Conservation (phyloP, 2,797 vertebrate genomes). For the Clamator glandarius region DNA sequence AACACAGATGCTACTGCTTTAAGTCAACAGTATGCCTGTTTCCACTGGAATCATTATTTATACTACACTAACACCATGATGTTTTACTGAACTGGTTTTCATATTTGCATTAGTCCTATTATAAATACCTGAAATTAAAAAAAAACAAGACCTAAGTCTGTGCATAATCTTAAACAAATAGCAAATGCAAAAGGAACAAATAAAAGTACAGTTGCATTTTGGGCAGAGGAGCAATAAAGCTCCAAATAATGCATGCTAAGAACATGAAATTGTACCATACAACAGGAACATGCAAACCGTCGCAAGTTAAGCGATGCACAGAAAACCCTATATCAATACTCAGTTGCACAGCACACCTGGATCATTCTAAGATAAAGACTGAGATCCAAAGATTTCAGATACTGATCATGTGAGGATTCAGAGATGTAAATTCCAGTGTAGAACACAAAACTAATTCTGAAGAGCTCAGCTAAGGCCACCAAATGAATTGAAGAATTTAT, state of each 20-base stretch:
- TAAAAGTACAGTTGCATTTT: not conserved
- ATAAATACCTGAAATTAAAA: not conserved
- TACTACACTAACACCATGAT: not conserved
- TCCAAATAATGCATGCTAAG: constrained; percentile 8
- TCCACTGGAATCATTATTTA: not conserved
- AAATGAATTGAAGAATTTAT: not conserved
- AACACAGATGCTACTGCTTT: not conserved
- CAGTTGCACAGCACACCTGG: not conserved
- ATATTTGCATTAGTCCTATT: not conserved
- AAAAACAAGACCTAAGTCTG: not conserved
- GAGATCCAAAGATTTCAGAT: not conserved
- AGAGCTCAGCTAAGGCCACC: not conserved
- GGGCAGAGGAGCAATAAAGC: not conserved
- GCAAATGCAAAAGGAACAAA: not conserved
- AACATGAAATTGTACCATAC: not conserved
- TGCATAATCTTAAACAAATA: not conserved
- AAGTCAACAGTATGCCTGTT: not conserved
- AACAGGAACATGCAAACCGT: constrained; percentile 4
- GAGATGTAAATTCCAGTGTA: not conserved
- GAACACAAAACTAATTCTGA: not conserved
- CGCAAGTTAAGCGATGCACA: not conserved
- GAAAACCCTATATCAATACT: not conserved
- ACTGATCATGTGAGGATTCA: fast-evolving
- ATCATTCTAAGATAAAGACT: not conserved
- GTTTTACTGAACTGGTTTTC: not conserved